phyloP scores from a whole-genome alignment of 2,888 invertebrate genomes.

The Hipparchia semele region DNA sequence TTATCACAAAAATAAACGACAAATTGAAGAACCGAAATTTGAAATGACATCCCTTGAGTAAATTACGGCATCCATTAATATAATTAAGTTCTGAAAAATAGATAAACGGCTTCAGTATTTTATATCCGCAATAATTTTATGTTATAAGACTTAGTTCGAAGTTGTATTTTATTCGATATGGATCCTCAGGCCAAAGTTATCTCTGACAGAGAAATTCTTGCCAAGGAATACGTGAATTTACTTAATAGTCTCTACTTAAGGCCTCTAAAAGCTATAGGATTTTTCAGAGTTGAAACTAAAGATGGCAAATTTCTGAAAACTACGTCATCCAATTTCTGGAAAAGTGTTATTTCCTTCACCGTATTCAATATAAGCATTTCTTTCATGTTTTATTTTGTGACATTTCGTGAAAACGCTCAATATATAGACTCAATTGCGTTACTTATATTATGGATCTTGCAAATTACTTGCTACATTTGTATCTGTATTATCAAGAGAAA shows the following conservation, averaged over 20 bases:
- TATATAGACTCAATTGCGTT: not conserved
- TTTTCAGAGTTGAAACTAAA: constrained; percentile 9
- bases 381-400: not conserved
- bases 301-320: not conserved
- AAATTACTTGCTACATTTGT: not conserved
- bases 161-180: not conserved
- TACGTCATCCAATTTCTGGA: not conserved
- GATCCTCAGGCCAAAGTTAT: not conserved
- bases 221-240: not conserved
- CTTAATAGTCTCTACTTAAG: not conserved
- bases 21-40: not conserved
- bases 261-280: constrained; percentile 3
- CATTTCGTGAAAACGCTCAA: not conserved
- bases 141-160: not conserved
- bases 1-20: too few relatives aligned
- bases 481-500: not conserved
- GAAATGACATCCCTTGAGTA: not conserved
- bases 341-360: not conserved
- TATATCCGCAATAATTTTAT: too few relatives aligned
- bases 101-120: too few relatives aligned
- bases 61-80: too few relatives aligned
- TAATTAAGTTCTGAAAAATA: too few relatives aligned
- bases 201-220: constrained; percentile 1
- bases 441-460: not conserved
- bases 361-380: not conserved